Evolutionary conservation across 2,888 invertebrate species (phyloP).

Genomic region (Hypomecis punctinalis): DNA sequence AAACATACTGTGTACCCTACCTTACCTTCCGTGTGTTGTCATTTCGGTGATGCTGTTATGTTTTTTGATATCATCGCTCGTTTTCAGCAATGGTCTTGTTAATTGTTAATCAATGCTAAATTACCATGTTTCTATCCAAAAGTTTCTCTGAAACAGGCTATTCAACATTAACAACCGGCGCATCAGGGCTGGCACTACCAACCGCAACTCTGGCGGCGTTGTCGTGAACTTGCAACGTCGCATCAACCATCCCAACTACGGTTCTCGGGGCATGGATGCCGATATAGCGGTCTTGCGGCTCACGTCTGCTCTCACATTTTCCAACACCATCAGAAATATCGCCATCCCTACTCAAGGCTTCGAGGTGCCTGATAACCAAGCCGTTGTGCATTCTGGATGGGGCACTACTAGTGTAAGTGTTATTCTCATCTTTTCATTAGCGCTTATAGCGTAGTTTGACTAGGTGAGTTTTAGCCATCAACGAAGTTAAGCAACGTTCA

Average conservation of each 20-base stretch:
- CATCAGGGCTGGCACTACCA: conserved; percentile 60
- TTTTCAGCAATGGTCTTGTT: too few species aligned
- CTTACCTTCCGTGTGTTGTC: too few species aligned
- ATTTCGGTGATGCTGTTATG: too few species aligned
- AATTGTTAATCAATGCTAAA: too few species aligned
- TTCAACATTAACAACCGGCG: conserved; percentile 47
- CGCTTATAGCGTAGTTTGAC: too few species aligned
- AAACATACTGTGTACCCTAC: too few species aligned
- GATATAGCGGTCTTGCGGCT: conserved; percentile 62
- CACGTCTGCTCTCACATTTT: conserved; percentile 16
- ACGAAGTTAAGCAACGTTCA: too few species aligned
- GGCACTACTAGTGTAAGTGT: conserved; percentile 43
- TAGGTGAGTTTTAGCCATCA: too few species aligned
- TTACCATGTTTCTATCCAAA: too few species aligned
- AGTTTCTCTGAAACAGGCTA: background rate
- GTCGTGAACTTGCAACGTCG: conserved; percentile 35
- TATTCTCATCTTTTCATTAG: background rate
- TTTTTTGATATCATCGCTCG: too few species aligned
- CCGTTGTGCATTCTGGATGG: conserved; percentile 47
- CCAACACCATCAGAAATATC: conserved; percentile 16
- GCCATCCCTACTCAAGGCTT: conserved; percentile 35
- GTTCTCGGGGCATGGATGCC: conserved; percentile 31
- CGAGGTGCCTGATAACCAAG: conserved; percentile 29
- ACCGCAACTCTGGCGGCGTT: conserved; percentile 59
- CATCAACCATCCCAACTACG: conserved; percentile 50